phyloP scores from a whole-genome alignment of 2,888 invertebrate genomes.

The Drosophila mimetica region DNA sequence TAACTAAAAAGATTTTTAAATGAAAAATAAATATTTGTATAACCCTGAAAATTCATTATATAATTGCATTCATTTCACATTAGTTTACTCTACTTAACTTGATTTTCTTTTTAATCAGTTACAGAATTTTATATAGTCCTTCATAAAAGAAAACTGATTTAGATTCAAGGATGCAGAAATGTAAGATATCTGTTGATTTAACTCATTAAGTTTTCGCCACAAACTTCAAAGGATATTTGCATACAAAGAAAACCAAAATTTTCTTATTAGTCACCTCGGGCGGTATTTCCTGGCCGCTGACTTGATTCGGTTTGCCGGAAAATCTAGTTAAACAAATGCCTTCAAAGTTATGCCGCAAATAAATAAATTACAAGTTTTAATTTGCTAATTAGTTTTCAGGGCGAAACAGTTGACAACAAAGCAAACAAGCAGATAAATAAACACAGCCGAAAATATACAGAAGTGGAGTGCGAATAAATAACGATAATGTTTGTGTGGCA shows the following conservation, averaged over 20 bases:
- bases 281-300: background rate
- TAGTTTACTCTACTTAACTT: background rate
- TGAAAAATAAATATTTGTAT: no score
- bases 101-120: background rate
- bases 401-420: conserved; percentile 10
- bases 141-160: background rate
- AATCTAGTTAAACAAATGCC: conserved; percentile 30
- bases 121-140: background rate
- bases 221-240: conserved; percentile 21
- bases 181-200: background rate
- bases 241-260: conserved; percentile 32
- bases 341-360: conserved; percentile 31
- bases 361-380: conserved; percentile 52
- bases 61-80: no score
- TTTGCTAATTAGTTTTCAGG: conserved; percentile 53
- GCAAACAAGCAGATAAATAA: conserved; percentile 34
- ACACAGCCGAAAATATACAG: conserved; percentile 6
- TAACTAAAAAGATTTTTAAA: no score
- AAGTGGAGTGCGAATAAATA: conserved; percentile 29
- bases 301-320: conserved; percentile 8
- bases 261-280: conserved; percentile 15
- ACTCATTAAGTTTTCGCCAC: conserved; percentile 5
- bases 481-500: conserved; percentile 24
- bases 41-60: no score
- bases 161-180: background rate